Percentiles rank a stretch among this genome's conserved stretches.
These are phyloP conservation scores for Salpingus planirostris DNA, from an alignment of 2,888 invertebrate species.

Conservation along the genomic window DNA sequence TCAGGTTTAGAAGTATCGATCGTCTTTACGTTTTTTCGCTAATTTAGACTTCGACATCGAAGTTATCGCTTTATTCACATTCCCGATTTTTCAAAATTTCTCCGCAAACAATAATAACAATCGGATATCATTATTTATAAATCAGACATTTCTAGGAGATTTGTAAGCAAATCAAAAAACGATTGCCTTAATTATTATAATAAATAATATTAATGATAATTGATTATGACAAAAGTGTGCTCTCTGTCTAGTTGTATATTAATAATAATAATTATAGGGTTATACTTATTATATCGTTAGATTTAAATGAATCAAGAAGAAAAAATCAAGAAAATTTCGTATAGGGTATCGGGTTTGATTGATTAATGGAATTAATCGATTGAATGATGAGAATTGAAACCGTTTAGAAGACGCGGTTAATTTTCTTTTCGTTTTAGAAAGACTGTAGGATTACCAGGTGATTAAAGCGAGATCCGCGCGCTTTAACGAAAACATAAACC, in stretches of 20 bases:
- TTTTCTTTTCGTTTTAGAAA: too few species aligned
- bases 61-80: slow-evolving; percentile 1
- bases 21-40: slow-evolving; percentile 14
- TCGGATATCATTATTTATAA: too few species aligned
- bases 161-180: slow-evolving; percentile 14
- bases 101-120: too few species aligned
- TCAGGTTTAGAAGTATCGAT: slow-evolving; percentile 35
- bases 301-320: not conserved
- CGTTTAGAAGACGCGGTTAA: slow-evolving; percentile 20
- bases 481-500: slow-evolving; percentile 17
- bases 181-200: slow-evolving; percentile 31
- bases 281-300: not conserved
- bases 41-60: slow-evolving; percentile 4
- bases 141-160: too few species aligned
- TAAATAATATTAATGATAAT: too few species aligned
- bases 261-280: slow-evolving; percentile 12
- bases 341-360: slow-evolving; percentile 21
- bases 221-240: slow-evolving; percentile 32
- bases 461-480: slow-evolving; percentile 24
- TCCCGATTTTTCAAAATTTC: slow-evolving; percentile 1
- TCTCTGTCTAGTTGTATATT: slow-evolving; percentile 28
- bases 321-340: too few species aligned
- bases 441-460: slow-evolving; percentile 42
- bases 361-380: too few species aligned
- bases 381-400: too few species aligned